Conservation (phyloP, 2,797 vertebrate species). For the Leuciscus waleckii region DNA sequence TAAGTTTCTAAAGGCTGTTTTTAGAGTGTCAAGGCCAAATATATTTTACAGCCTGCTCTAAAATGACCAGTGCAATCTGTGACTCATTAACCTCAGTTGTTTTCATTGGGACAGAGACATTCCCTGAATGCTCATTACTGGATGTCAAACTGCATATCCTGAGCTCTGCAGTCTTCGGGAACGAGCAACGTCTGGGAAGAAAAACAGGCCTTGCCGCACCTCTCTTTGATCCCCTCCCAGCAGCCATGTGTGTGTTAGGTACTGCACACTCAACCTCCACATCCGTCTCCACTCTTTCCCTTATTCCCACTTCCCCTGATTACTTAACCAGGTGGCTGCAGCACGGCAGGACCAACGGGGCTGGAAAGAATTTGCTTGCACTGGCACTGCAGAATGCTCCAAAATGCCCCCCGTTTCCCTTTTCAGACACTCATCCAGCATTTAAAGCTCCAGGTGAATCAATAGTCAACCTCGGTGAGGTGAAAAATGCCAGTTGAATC, state of each 20-base stretch:
- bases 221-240: conserved; percentile 50
- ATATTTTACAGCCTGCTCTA: conserved; percentile 37
- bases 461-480: conserved; percentile 19
- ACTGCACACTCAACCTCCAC: conserved; percentile 32
- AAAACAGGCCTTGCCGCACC: conserved; percentile 39
- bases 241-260: conserved; percentile 41
- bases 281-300: conserved; percentile 11
- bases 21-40: conserved; percentile 1
- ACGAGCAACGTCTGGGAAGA: conserved; percentile 26
- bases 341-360: conserved; percentile 9
- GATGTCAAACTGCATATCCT: conserved; percentile 37
- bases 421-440: conserved; percentile 16
- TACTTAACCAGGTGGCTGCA: conserved; percentile 45
- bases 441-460: conserved; percentile 46
- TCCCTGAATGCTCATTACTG: conserved; percentile 40
- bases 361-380: conserved; percentile 17
- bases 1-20: conserved; percentile 12
- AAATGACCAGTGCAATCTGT: conserved; percentile 21
- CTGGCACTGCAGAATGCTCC: conserved; percentile 12
- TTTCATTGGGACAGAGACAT: conserved; percentile 36
- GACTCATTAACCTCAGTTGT: conserved; percentile 25
- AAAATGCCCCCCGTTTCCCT: conserved; percentile 13
- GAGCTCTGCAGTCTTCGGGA: conserved; percentile 26
- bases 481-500: conserved; percentile 19
- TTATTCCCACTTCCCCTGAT: conserved; percentile 43